Conservation (phyloP, 2,797 vertebrate genomes). For the Muscicapa striata region DNA sequence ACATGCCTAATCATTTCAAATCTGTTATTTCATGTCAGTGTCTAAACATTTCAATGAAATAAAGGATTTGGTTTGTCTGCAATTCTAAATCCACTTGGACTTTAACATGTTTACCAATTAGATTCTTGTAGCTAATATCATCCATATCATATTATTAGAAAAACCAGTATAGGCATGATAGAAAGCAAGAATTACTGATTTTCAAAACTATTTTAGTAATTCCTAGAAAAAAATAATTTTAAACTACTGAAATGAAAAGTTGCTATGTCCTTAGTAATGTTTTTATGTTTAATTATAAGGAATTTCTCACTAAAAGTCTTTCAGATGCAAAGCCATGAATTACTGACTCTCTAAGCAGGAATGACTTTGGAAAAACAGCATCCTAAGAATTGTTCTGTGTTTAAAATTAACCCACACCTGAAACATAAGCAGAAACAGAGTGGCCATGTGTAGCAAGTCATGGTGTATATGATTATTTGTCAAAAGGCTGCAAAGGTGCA, state of each 20-base stretch:
- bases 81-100: neutral
- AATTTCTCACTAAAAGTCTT: neutral
- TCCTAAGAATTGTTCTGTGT: neutral
- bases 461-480: neutral
- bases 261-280: neutral
- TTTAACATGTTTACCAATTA: neutral
- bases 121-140: neutral
- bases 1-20: neutral
- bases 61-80: neutral
- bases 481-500: conserved; percentile 15
- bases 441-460: neutral
- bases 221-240: neutral
- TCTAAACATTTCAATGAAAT: neutral
- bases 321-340: neutral
- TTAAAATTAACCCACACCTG: neutral
- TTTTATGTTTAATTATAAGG: neutral
- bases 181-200: neutral
- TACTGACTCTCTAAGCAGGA: neutral
- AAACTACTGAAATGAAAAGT: neutral
- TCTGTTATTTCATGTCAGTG: neutral
- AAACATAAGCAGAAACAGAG: neutral
- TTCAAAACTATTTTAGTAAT: neutral
- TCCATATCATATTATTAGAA: neutral
- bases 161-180: neutral
- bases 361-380: neutral